Evolutionary conservation across 1,140 invertebrate genomes (phyloP).

Genomic region (Agrypnia vestita): DNA sequence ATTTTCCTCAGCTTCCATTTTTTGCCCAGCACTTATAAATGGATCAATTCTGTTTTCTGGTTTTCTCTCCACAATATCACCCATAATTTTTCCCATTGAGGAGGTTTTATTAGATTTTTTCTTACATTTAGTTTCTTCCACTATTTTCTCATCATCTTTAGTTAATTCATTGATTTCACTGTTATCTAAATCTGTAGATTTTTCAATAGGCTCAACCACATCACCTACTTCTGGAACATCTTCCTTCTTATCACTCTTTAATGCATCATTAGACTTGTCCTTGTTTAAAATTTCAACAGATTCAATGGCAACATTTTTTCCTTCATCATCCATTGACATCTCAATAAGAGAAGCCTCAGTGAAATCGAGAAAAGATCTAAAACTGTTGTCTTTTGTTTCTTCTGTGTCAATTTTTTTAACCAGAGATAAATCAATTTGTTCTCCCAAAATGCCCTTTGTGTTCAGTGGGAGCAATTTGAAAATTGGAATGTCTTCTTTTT

Average conservation of each 20-base stretch:
- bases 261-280: background rate
- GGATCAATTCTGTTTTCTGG: constrained; percentile 54
- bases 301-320: constrained; percentile 32
- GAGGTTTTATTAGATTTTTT: constrained; percentile 23
- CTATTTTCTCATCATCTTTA: background rate
- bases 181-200: background rate
- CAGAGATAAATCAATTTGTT: constrained; percentile 68
- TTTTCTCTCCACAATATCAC: constrained; percentile 54
- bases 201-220: too few relatives aligned
- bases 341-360: constrained; percentile 55
- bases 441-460: constrained; percentile 64
- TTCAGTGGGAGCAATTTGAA: constrained; percentile 74
- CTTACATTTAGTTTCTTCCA: background rate
- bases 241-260: background rate
- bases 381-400: constrained; percentile 28
- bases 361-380: constrained; percentile 55
- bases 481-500: constrained; percentile 78
- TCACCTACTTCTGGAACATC: background rate
- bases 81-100: constrained; percentile 28
- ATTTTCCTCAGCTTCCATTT: constrained; percentile 28
- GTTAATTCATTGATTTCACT: background rate
- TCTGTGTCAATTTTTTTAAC: constrained; percentile 47
- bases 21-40: constrained; percentile 48
- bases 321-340: constrained; percentile 38
- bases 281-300: constrained; percentile 30